Percentiles rank a stretch among this genome's conserved stretches.
Conservation (phyloP, 1,140 invertebrate species). For the Drosophila murphyi region DNA sequence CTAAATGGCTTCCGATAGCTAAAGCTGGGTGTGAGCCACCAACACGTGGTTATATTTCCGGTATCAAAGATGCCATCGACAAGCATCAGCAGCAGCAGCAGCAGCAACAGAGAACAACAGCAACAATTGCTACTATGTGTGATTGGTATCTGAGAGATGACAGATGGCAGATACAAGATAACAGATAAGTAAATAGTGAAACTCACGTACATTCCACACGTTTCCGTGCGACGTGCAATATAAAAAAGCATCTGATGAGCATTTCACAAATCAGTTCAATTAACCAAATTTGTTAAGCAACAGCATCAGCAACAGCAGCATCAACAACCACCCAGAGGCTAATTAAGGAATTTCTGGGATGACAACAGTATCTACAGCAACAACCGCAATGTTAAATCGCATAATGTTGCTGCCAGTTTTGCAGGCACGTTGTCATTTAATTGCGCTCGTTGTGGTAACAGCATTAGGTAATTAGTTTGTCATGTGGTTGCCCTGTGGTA, state of each 20-base stretch:
- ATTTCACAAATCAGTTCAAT: constrained; percentile 75
- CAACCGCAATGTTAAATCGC: constrained; percentile 1
- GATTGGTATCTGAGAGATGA: constrained; percentile 44
- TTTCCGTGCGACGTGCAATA: constrained; percentile 70
- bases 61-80: constrained; percentile 31
- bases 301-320: constrained; percentile 20
- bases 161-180: constrained; percentile 34
- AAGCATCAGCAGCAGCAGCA: no score
- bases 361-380: constrained; percentile 24
- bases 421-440: constrained; percentile 72
- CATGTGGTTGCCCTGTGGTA: constrained; percentile 17
- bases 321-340: constrained; percentile 28
- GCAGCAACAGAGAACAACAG: constrained; percentile 12
- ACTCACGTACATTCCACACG: constrained; percentile 69
- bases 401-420: constrained; percentile 42
- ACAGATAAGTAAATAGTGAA: constrained; percentile 58
- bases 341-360: constrained; percentile 56
- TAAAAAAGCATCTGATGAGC: constrained; percentile 72
- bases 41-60: constrained; percentile 47
- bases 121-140: constrained; percentile 15
- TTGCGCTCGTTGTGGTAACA: constrained; percentile 76
- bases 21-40: constrained; percentile 15
- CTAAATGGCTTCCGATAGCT: constrained; percentile 22
- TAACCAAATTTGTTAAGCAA: constrained; percentile 69
- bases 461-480: constrained; percentile 78